Base-by-base conservation (phyloP, 2,888 invertebrate species). In the Biston betularia region DNA sequence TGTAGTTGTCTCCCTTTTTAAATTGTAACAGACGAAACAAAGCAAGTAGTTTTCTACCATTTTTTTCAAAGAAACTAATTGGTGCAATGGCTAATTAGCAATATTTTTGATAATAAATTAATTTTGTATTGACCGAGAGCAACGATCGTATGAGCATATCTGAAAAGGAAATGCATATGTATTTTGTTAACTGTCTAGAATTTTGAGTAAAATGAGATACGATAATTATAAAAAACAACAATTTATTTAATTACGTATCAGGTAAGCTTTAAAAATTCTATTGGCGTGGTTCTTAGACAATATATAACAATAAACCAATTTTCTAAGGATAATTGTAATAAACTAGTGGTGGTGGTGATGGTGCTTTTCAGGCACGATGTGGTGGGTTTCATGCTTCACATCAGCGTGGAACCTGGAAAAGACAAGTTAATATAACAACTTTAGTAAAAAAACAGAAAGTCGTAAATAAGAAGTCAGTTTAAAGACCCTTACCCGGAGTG, bases 321-420 rank as follows among this genome's bases (percentile, higher is more conserved):
- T 38, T 38, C 9, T 6, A 6, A 38, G 6, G 38, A 8, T 38
- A 38, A 4, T 24, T 7, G 24, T 11, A 33, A 42, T 8, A 24
- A 10, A 15, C 24, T 38, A 58, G 2, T 58, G 33, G 42, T 58
- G 58, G 34, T 58, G 58, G 34, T 74, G 69, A 58, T 73, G 70
- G 33, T 72, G 69, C 45, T 71, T 58, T 10, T 71, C 61, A 45
- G 73, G 74, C 38, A 72, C 65, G 11, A 72, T 69, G 50, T 76
- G 77, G 64, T 80, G 78, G 6, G 76, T 78, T 46, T 75, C 70
- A 64, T 79, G 76, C 40, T 81, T 81, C 42, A 80, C 80, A 35
- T 76, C 78, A 50, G 80, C 80, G 62, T 80, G 79, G 74, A 81
- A 80, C 24, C 82, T 82, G 75, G 10, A 70, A 75, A 44, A 63